Evolutionary conservation across 1,140 invertebrate species (phyloP).

Genomic region (Temnothorax curvispinosus): DNA sequence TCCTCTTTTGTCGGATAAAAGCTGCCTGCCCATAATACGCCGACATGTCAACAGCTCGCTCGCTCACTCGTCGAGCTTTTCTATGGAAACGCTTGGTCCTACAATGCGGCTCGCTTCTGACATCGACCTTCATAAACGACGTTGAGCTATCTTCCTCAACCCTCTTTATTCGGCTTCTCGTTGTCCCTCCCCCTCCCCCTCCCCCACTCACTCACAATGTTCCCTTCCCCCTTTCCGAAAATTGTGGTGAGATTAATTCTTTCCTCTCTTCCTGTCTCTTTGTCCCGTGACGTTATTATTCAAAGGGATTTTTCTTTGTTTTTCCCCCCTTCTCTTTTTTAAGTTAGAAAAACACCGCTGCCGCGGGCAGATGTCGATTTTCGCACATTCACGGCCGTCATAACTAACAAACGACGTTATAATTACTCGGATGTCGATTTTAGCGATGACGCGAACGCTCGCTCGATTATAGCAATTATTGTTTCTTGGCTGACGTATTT

Average conservation of each 20-base stretch:
- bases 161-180: slow-evolving; percentile 28
- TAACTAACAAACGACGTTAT: slow-evolving; percentile 64
- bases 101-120: slow-evolving; percentile 66
- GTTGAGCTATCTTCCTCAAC: slow-evolving; percentile 39
- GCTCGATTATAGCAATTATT: slow-evolving; percentile 51
- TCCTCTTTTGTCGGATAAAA: slow-evolving; percentile 75
- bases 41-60: slow-evolving; percentile 71
- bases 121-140: slow-evolving; percentile 65
- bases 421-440: slow-evolving; percentile 33
- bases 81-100: slow-evolving; percentile 49
- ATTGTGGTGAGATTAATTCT: slow-evolving; percentile 63
- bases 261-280: slow-evolving; percentile 36
- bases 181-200: background rate
- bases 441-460: slow-evolving; percentile 4
- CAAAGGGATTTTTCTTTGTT: slow-evolving; percentile 38
- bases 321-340: slow-evolving; percentile 9
- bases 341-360: slow-evolving; percentile 35
- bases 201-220: too few species aligned
- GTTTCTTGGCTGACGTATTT: slow-evolving; percentile 56
- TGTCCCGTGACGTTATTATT: slow-evolving; percentile 58
- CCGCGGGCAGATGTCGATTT: slow-evolving; percentile 55
- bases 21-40: slow-evolving; percentile 72
- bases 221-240: slow-evolving; percentile 5
- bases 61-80: slow-evolving; percentile 63
- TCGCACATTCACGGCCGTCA: slow-evolving; percentile 55